Conservation (phyloP, 2,113 vertebrate species). For the Chamaetylas fuelleborni region DNA sequence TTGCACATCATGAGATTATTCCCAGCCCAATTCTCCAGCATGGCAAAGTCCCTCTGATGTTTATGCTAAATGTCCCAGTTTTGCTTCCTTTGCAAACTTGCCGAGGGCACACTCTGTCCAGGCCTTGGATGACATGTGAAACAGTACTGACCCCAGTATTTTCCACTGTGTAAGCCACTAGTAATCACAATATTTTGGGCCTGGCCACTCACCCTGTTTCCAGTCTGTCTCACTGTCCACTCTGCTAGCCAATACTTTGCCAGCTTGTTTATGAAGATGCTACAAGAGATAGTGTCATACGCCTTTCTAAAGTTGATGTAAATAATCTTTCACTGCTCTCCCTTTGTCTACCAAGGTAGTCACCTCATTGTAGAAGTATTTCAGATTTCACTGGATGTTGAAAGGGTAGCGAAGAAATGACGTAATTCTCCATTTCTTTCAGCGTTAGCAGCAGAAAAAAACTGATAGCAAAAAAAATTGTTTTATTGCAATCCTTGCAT, state of each 20-base stretch:
- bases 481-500: neutral
- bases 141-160: neutral
- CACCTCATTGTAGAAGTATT: neutral
- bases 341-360: neutral
- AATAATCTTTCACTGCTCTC: neutral
- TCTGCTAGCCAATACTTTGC: neutral
- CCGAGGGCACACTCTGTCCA: neutral
- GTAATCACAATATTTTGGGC: neutral
- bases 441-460: neutral
- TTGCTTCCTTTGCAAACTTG: neutral
- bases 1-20: neutral
- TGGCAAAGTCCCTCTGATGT: neutral
- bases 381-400: neutral
- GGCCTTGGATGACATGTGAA: rapidly evolving
- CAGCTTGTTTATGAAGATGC: neutral
- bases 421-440: neutral
- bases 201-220: neutral
- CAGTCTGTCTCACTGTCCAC: neutral
- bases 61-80: neutral
- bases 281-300: neutral
- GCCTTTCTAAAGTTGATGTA: neutral
- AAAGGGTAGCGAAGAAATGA: neutral
- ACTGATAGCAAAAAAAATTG: rapidly evolving
- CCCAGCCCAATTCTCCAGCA: neutral
- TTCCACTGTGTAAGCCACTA: neutral